phyloP scores from a whole-genome alignment of 2,797 vertebrate genomes.

The Hoplostethus atlanticus region DNA sequence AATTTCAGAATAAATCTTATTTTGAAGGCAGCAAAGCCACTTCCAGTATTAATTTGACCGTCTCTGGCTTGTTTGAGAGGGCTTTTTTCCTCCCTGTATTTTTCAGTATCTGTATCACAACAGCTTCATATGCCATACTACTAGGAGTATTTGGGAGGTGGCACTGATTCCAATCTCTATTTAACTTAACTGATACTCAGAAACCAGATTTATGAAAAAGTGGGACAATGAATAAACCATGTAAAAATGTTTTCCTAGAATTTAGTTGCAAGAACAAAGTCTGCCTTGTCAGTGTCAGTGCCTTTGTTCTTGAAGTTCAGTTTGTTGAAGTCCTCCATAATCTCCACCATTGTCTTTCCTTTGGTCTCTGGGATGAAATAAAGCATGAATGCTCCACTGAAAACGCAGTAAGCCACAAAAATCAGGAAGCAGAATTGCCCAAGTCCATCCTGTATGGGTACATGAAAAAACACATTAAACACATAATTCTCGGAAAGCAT shows the following conservation, averaged over 20 bases:
- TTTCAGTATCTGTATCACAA: too few relatives aligned
- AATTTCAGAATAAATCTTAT: too few relatives aligned
- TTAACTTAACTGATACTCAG: not conserved
- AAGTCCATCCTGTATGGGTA: conserved; percentile 79
- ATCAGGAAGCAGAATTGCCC: conserved; percentile 84
- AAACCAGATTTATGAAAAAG: not conserved
- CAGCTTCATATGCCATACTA: too few relatives aligned
- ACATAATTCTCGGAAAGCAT: not conserved
- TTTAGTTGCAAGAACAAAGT: conserved; percentile 48
- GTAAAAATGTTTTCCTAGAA: conserved; percentile 42
- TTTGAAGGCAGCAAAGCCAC: too few relatives aligned
- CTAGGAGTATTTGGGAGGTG: too few relatives aligned
- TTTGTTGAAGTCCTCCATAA: conserved; percentile 75
- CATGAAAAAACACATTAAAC: conserved; percentile 12
- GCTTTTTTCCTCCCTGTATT: too few relatives aligned
- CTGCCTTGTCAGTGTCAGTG: conserved; percentile 29
- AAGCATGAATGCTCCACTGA: conserved; percentile 61
- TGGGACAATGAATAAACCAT: not conserved
- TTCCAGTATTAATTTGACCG: too few relatives aligned
- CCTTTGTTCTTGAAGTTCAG: conserved; percentile 70
- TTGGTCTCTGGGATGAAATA: conserved; percentile 78
- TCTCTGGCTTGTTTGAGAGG: too few relatives aligned
- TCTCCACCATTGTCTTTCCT: conserved; percentile 75
- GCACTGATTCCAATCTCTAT: too few relatives aligned
- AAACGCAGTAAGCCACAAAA: conserved; percentile 69